Percentiles rank a stretch among this genome's conserved stretches.
phyloP scores from a whole-genome alignment of 2,797 vertebrate genomes.

The Pristis pectinata region DNA sequence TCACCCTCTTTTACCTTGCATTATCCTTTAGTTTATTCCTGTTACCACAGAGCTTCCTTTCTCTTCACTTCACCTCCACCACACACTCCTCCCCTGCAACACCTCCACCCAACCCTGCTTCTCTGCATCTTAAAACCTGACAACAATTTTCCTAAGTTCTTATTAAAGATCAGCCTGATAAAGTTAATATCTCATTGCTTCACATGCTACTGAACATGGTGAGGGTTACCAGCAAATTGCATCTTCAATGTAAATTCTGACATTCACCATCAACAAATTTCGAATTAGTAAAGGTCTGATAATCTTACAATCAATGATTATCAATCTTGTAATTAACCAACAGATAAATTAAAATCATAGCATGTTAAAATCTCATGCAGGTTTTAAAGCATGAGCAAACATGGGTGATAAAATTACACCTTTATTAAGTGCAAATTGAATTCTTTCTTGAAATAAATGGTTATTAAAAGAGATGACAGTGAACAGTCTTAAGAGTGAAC shows the following conservation, averaged over 20 bases:
- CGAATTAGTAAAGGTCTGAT: background rate
- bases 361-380: background rate
- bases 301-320: background rate
- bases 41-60: too few relatives aligned
- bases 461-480: background rate
- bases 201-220: too few relatives aligned
- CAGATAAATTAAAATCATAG: background rate
- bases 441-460: background rate
- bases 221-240: too few relatives aligned
- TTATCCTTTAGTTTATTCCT: too few relatives aligned
- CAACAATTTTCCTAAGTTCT: too few relatives aligned
- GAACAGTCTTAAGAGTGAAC: background rate
- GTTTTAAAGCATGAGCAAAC: background rate
- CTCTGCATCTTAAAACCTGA: too few relatives aligned
- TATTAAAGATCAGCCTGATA: too few relatives aligned
- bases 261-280: background rate
- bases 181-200: too few relatives aligned
- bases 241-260: background rate
- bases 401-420: background rate
- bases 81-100: too few relatives aligned
- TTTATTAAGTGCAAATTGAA: background rate
- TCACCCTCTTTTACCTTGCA: too few relatives aligned
- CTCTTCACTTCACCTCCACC: too few relatives aligned
- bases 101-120: too few relatives aligned
- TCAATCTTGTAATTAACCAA: background rate